A percentile compares a stretch with the other conserved stretches of the same genome.
phyloP scores from a whole-genome alignment of 2,797 vertebrate genomes.

The Pipistrellus nathusii region DNA sequence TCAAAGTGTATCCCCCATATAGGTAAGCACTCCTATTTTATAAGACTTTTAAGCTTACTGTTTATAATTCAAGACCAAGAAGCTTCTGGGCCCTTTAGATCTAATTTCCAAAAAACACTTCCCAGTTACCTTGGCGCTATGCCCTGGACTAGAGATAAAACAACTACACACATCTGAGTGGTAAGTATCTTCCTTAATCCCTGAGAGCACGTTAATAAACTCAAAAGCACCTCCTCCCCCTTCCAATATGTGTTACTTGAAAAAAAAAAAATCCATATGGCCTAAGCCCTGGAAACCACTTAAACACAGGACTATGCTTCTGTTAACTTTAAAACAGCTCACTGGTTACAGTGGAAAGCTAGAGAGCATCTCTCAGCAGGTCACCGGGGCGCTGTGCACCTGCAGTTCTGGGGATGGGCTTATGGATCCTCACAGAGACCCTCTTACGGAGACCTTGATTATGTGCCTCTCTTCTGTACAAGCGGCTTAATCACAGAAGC shows the following conservation, averaged over 20 bases:
- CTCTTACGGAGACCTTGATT: not conserved
- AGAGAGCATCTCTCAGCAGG: not conserved
- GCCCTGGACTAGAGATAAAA: not conserved
- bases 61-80: not conserved
- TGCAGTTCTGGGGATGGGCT: not conserved
- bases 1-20: conserved; percentile 45
- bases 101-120: not conserved
- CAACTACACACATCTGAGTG: not conserved
- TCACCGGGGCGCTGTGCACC: not conserved
- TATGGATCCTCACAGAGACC: not conserved
- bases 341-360: not conserved
- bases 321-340: not conserved
- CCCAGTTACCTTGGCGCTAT: not conserved
- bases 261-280: not conserved
- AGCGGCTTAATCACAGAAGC: not conserved
- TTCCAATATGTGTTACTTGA: not conserved
- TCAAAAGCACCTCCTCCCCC: not conserved
- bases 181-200: not conserved
- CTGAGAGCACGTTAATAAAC: not conserved
- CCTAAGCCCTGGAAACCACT: not conserved
- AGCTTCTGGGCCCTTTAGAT: not conserved
- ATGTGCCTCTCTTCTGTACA: not conserved
- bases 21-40: conserved; percentile 3
- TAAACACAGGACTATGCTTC: not conserved
- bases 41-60: not conserved